Evolutionary conservation across 37 sponge, comb jelly and placozoan species (phyloP).

Genomic region (Hexactinellida sp.): DNA sequence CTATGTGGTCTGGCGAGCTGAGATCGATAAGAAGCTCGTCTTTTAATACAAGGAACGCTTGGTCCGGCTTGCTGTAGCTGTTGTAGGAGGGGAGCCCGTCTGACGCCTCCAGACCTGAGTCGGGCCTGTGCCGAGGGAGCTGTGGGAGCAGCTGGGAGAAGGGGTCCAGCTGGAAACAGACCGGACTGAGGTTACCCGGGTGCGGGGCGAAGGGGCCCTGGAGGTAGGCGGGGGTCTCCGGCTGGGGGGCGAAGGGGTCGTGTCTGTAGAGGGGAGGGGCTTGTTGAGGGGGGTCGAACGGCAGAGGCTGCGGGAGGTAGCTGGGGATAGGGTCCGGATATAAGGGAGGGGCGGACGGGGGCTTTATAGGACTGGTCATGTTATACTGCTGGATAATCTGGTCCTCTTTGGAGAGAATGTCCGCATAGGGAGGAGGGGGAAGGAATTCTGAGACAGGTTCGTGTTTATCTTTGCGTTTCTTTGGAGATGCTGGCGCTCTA

Average conservation of each 20-base stretch:
- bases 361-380: background rate
- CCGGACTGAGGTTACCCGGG: background rate
- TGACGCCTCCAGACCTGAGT: background rate
- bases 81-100: background rate
- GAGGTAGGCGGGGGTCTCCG: background rate
- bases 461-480: background rate
- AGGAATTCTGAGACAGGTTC: background rate
- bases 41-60: background rate
- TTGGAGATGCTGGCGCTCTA: background rate
- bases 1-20: background rate
- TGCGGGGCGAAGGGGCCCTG: background rate
- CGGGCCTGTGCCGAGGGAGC: background rate
- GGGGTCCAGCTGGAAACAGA: background rate
- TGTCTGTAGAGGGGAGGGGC: background rate
- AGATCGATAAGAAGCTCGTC: background rate
- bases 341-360: background rate
- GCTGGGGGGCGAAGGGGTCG: background rate
- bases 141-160: background rate
- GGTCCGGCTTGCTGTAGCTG: background rate
- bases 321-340: background rate
- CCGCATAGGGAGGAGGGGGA: background rate
- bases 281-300: background rate
- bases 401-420: background rate
- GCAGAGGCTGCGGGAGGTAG: background rate
- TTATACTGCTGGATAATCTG: background rate